These are phyloP conservation scores for Redunca redunca DNA, from an alignment of 2,113 vertebrate species.

Conservation along the genomic window DNA sequence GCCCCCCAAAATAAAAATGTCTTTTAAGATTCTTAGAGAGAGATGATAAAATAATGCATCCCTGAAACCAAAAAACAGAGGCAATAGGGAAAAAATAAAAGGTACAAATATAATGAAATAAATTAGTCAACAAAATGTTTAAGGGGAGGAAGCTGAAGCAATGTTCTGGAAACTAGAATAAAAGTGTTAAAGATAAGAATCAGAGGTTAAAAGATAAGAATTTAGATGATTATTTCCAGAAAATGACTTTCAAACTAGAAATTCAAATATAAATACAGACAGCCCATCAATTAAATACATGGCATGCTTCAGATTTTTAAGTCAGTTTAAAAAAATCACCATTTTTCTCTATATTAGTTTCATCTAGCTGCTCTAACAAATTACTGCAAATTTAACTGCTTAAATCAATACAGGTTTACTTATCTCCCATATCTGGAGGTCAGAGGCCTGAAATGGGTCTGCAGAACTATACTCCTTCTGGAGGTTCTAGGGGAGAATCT, in stretches of 20 bases:
- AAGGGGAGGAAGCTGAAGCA: neutral
- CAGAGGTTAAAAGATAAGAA: neutral
- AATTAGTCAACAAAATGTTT: neutral
- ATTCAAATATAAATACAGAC: neutral
- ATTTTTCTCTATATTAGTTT: neutral
- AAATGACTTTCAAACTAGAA: neutral
- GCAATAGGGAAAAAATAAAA: neutral
- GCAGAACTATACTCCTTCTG: neutral
- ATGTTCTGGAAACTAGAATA: neutral
- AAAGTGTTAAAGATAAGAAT: slow-evolving; percentile 3
- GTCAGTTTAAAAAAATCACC: neutral
- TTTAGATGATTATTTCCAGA: neutral
- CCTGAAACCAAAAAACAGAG: neutral
- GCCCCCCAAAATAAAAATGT: neutral
- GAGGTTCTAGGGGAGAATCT: neutral
- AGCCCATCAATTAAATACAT: neutral
- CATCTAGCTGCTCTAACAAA: neutral
- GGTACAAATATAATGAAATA: neutral
- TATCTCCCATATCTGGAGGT: neutral
- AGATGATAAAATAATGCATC: neutral
- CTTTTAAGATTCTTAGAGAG: neutral
- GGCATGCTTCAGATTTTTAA: neutral
- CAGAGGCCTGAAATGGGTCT: neutral
- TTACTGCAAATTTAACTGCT: neutral
- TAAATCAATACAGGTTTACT: neutral